phyloP scores from a whole-genome alignment of 2,797 vertebrate species.

The Onychomys torridus region DNA sequence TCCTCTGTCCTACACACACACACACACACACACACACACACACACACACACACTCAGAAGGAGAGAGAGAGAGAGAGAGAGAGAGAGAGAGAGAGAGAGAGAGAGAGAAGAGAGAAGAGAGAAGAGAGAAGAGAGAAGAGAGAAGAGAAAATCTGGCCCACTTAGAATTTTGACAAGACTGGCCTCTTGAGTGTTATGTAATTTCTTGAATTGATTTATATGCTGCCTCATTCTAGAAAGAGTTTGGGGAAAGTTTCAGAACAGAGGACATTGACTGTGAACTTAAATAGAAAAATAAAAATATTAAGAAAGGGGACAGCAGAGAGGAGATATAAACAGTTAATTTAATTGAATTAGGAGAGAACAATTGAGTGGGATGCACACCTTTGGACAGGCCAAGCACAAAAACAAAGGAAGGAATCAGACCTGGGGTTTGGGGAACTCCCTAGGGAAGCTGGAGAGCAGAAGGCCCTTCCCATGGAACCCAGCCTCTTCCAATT shows the following conservation, averaged over 20 bases:
- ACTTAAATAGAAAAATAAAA: constrained; percentile 9
- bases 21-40: neutral
- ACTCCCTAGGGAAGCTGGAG: neutral
- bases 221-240: constrained; percentile 27
- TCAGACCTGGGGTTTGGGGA: neutral
- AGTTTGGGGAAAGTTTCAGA: constrained; percentile 31
- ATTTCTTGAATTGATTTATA: constrained; percentile 65
- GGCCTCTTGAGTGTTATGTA: constrained; percentile 16
- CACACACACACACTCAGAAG: neutral
- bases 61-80: neutral
- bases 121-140: neutral
- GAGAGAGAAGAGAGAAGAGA: neutral
- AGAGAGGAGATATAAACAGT: neutral
- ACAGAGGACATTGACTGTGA: neutral
- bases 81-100: neutral
- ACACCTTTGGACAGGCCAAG: neutral
- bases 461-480: neutral
- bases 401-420: no score
- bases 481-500: neutral
- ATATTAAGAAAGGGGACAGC: neutral
- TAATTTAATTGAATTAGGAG: neutral
- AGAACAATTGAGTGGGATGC: neutral
- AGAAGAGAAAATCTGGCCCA: neutral
- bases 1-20: neutral
- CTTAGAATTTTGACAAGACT: constrained; percentile 26